Conservation (phyloP, 2,113 vertebrate species). For the Lates calcarifer region DNA sequence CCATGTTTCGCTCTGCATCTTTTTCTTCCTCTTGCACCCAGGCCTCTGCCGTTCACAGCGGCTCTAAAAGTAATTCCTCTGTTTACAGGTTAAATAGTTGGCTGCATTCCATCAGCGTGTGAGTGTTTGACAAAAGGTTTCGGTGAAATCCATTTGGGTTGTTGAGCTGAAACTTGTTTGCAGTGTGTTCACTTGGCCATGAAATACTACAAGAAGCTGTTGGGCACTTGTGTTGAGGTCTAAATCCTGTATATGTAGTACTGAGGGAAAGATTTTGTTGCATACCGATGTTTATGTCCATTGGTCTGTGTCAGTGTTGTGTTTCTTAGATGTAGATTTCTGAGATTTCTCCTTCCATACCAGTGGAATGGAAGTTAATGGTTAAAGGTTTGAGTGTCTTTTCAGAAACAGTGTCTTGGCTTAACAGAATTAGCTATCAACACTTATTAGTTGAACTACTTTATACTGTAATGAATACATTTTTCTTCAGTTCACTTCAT, state of each 20-base stretch:
- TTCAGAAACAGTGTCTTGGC: not conserved
- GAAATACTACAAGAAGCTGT: constrained; percentile 41
- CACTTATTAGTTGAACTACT: not conserved
- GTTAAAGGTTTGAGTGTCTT: not conserved
- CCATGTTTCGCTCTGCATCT: constrained; percentile 31
- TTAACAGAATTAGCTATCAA: not conserved
- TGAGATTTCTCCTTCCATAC: not conserved
- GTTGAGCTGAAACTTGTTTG: constrained; percentile 52
- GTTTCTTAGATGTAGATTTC: not conserved
- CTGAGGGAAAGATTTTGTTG: not conserved
- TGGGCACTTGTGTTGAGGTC: not conserved
- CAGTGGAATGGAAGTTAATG: not conserved
- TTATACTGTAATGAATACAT: not conserved
- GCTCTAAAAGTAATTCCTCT: constrained; percentile 48
- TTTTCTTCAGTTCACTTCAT: not conserved
- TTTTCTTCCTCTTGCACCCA: constrained; percentile 9
- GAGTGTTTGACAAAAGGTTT: constrained; percentile 51
- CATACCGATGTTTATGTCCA: not conserved
- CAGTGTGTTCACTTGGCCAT: constrained; percentile 57
- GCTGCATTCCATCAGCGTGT: constrained; percentile 45
- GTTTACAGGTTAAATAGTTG: constrained; percentile 68
- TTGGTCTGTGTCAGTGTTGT: not conserved
- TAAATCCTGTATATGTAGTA: not conserved
- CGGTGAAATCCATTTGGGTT: constrained; percentile 41
- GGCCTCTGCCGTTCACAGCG: constrained; percentile 33